Evolutionary conservation across 2,888 invertebrate genomes (phyloP).

Genomic region (Zelleria hepariella): DNA sequence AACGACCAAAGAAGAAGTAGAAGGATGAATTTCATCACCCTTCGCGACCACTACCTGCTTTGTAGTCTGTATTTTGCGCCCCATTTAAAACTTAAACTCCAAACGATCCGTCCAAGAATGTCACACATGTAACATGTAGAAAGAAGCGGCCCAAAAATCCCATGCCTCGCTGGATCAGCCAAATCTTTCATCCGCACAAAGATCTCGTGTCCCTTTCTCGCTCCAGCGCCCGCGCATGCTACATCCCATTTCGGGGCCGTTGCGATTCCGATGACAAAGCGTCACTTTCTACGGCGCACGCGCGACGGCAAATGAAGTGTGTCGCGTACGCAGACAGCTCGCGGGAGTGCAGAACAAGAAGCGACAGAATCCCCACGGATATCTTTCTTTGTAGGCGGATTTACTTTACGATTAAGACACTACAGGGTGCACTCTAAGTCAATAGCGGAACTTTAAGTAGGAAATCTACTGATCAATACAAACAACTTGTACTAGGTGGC

Average conservation of each 20-base stretch:
- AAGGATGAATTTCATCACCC: no score
- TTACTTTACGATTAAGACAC: no score
- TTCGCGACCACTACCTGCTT: no score
- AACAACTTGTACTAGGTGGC: no score
- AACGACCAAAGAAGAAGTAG: no score
- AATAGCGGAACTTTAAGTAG: no score
- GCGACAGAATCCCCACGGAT: neutral
- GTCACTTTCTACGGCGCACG: constrained; percentile 66
- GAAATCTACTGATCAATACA: no score
- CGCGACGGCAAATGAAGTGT: constrained; percentile 66
- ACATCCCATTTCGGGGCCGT: constrained; percentile 31
- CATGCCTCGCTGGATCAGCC: constrained; percentile 23
- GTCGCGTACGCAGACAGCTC: constrained; percentile 63
- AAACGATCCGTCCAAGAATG: no score
- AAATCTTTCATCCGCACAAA: constrained; percentile 14
- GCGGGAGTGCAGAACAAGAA: constrained; percentile 19
- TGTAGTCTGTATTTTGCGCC: no score
- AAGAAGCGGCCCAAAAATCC: neutral
- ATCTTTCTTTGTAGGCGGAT: no score
- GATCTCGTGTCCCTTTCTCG: constrained; percentile 21
- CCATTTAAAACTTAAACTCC: no score
- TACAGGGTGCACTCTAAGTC: no score
- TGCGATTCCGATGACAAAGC: constrained; percentile 49
- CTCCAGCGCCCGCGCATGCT: constrained; percentile 18
- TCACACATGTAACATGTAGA: neutral